Base-by-base conservation (phyloP, 2,113 vertebrate species). In the Aegithalos caudatus region DNA sequence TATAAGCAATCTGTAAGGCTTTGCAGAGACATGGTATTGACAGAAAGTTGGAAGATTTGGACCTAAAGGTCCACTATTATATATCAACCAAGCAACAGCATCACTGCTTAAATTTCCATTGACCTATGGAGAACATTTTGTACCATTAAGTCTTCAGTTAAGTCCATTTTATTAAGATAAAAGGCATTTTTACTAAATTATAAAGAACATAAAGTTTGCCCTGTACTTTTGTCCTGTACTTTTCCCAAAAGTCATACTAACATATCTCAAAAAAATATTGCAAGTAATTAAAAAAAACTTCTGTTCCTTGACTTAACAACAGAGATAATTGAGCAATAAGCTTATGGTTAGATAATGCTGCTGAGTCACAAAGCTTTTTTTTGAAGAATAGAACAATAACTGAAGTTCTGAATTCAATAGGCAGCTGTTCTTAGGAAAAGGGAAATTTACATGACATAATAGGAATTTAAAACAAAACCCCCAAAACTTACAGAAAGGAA, bases 301-400 rank as follows among this genome's bases (percentile, higher is more conserved):
- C 91, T 96, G 40, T 92, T 96, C 71, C 56, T 35, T 64, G 67
- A 78, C 47, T 96, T 91, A 97, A 71, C 56, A 87, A 62, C 76
- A 81, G 56, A 95, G 79, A 96, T 94, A 97, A 96, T 33, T 94
- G 93, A 96, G 84, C 37, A 95, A 85, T 94, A 97, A 95, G 60
- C 27, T 33, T 85, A 22, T 81, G 42, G 81, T 94, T 92, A 97
- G 77, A 96, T 84, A 94, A 94, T 83, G 74, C 58, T 81, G 47
- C 66, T 95, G 84, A 96, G 89, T 94, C 85, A 94, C 64, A 94
- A 91, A 90, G 74, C 16, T 60, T 65, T 79, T 89, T 86, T 94
- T 69, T 87, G 1, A 84, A 90, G 74, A 90, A 42, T 53, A 31
- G 78, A 88, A 95, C 77, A 92, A 84, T 88, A 83, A 67, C 35